Percentiles rank a stretch among this genome's conserved stretches.
Conservation (phyloP, 2,113 vertebrate genomes). For the Aix galericulata region DNA sequence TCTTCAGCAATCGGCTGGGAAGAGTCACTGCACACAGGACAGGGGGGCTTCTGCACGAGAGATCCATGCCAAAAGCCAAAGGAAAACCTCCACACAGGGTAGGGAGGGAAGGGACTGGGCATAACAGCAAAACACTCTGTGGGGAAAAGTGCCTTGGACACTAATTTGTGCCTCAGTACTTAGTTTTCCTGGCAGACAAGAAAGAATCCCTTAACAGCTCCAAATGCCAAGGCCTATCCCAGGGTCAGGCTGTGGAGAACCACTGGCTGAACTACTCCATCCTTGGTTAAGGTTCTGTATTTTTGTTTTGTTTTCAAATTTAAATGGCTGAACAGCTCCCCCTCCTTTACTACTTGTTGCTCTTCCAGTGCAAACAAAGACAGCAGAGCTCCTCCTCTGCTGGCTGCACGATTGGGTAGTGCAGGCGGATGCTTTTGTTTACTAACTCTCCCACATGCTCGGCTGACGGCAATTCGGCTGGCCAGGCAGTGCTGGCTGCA, state of each 20-base stretch:
- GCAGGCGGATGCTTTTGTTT: constrained; percentile 76
- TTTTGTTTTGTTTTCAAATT: constrained; percentile 30
- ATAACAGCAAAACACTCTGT: neutral
- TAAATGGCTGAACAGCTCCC: neutral
- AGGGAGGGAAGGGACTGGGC: neutral
- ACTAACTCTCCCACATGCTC: constrained; percentile 70
- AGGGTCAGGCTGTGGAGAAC: constrained; percentile 45
- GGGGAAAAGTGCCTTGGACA: neutral
- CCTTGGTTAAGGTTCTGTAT: neutral
- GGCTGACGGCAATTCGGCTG: constrained; percentile 48
- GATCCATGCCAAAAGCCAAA: constrained; percentile 15
- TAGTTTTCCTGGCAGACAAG: constrained; percentile 29
- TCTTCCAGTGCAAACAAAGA: constrained; percentile 66
- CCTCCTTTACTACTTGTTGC: constrained; percentile 51
- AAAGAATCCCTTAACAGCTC: constrained; percentile 19
- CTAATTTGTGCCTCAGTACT: neutral
- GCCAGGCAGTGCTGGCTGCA: neutral
- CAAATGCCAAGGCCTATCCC: constrained; percentile 11
- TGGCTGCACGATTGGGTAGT: constrained; percentile 37
- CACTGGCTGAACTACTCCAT: constrained; percentile 44
- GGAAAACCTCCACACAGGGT: constrained; percentile 34
- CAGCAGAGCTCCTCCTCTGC: constrained; percentile 65
- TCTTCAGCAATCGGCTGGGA: neutral
- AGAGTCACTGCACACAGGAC: neutral
- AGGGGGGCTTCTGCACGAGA: neutral